Base-by-base conservation (phyloP, 1,140 invertebrate species). In the Holotrichia oblita region DNA sequence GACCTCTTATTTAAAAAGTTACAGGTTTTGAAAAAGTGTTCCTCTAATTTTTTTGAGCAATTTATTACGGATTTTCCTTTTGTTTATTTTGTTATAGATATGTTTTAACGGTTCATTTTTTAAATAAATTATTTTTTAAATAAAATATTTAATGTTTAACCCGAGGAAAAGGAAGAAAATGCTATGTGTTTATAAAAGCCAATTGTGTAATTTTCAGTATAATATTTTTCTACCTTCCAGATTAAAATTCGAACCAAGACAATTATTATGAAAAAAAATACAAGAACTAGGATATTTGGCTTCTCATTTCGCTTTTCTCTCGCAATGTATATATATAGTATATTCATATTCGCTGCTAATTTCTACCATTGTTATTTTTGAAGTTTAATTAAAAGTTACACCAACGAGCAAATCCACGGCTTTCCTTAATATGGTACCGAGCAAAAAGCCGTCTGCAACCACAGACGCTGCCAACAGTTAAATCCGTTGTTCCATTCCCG, bases 301-400 rank as follows among this genome's bases (percentile, higher is more conserved):
- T 55, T 55, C 48, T 17, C 48, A 17, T 55, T 55, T 17, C 48
- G 12, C 14, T 17, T 17, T n/a, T 14, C 48, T 14, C 48, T 17
- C 48, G 48, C 48, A 10, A 3, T n/a, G 59, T 17, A 20, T 20
- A n/a, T 17, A 61, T 64, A 10, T 17, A 55, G 48, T 55, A 55
- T 55, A 55, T 55, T 69, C 61, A 79, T 80, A 78, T 80, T 76
- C 72, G n/a, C 42, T 73, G 78, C 79, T 78, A 82, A 82, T 82
- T 82, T 77, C 75, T 44, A 77, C 79, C 79, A 75, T 80, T 77
- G 81, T 81, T 82, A 82, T 82, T 82, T 81, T 82, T 81, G 81
- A 81, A 82, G 75, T 82, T 82, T 82, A 82, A 82, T 82, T 82
- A 82, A 82, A 82, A 82, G 80, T 80, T 81, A 79, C 81, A 81